A percentile compares a stretch with the other conserved stretches of the same genome.
Conservation (phyloP, 2,888 invertebrate species). For the Blomia tropicalis region DNA sequence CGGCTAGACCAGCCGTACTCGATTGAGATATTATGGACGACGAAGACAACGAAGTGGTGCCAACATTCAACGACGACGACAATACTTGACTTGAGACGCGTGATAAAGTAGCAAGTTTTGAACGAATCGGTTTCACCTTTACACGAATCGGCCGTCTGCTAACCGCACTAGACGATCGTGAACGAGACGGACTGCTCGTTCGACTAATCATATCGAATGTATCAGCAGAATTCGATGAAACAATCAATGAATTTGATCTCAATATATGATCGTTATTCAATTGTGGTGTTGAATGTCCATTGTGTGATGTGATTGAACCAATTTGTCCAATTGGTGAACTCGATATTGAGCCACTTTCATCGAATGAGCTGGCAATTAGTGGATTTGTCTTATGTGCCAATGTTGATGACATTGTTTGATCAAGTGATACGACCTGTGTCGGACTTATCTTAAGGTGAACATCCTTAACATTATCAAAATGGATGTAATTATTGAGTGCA, state of each 20-base stretch:
- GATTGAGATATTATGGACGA: not conserved
- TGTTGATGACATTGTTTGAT: not conserved
- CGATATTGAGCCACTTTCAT: not conserved
- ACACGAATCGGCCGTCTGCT: not conserved
- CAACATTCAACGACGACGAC: not conserved
- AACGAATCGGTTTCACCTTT: slow-evolving; percentile 4
- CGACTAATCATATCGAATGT: not conserved
- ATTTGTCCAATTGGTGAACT: not conserved
- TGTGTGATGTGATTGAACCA: no score
- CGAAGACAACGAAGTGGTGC: not conserved
- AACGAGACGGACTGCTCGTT: not conserved
- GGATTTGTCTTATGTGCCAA: not conserved
- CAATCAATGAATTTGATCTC: not conserved
- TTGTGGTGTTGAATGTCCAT: no score
- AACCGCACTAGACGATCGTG: not conserved
- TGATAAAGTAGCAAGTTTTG: not conserved
- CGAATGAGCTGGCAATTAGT: not conserved
- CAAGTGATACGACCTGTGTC: not conserved
- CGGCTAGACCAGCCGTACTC: not conserved
- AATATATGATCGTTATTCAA: not conserved
- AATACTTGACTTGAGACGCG: not conserved
- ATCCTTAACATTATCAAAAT: slow-evolving; percentile 28
- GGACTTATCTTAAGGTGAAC: slow-evolving; percentile 22
- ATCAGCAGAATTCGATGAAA: not conserved
- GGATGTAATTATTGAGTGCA: slow-evolving; percentile 28